Evolutionary conservation across 2,888 invertebrate genomes (phyloP).

Genomic region (Mechanitis messenoides): DNA sequence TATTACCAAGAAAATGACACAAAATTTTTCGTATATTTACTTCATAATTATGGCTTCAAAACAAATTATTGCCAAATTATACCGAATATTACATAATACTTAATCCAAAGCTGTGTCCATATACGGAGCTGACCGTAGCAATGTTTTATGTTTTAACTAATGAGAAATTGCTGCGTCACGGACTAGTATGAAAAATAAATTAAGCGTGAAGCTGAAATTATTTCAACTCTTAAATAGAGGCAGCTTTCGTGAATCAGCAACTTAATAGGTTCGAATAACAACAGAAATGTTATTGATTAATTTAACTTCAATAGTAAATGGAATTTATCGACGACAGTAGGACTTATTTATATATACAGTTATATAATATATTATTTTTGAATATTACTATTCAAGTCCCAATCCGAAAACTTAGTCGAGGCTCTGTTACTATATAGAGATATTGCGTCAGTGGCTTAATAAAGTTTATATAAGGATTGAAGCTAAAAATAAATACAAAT

Average conservation of each 20-base stretch:
- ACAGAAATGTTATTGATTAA: slow-evolving; percentile 33
- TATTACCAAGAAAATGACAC: no score
- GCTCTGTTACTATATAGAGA: slow-evolving; percentile 16
- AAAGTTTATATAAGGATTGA: slow-evolving; percentile 1
- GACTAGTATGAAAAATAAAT: slow-evolving; percentile 65
- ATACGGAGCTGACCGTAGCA: slow-evolving; percentile 14
- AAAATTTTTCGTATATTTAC: no score
- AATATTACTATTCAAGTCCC: slow-evolving; percentile 6
- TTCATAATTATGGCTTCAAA: no score
- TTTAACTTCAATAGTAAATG: slow-evolving; percentile 18
- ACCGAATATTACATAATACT: background rate
- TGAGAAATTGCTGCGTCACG: slow-evolving; percentile 51
- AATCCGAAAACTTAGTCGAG: slow-evolving; percentile 15
- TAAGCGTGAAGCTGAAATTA: slow-evolving; percentile 65
- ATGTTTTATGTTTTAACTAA: slow-evolving; percentile 38
- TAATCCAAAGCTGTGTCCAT: background rate
- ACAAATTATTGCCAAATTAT: no score
- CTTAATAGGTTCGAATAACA: slow-evolving; percentile 43
- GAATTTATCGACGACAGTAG: no score
- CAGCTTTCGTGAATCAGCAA: slow-evolving; percentile 52
- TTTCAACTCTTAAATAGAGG: slow-evolving; percentile 64
- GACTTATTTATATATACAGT: background rate
- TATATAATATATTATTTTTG: no score
- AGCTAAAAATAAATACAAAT: slow-evolving; percentile 1
- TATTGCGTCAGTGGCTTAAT: slow-evolving; percentile 8